phyloP scores from a whole-genome alignment of 1,140 invertebrate species.

The Diabrotica undecimpunctata region DNA sequence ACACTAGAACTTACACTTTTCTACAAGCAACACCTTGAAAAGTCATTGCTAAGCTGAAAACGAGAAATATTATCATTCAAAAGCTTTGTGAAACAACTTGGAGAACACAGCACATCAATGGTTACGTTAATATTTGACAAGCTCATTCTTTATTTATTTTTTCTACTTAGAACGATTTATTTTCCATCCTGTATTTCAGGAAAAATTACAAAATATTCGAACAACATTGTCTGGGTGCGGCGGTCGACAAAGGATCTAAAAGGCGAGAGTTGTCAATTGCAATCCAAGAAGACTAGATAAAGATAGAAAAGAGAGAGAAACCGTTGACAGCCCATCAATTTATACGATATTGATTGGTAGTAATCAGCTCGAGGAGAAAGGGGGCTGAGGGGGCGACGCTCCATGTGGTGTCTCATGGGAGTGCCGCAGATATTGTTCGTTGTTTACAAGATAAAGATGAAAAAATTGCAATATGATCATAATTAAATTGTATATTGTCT shows the following conservation, averaged over 20 bases:
- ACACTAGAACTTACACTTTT: no score
- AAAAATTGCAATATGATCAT: no score
- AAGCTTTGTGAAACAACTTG: no score
- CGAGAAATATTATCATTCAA: no score
- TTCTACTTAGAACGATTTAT: no score
- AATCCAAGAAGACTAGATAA: constrained; percentile 3
- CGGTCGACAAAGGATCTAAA: background rate
- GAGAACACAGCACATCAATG: no score
- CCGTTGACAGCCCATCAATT: constrained; percentile 9
- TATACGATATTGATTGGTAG: constrained; percentile 11
- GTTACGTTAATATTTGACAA: no score
- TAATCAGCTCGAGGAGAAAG: constrained; percentile 3
- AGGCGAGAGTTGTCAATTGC: constrained; percentile 11
- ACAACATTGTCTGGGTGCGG: constrained; percentile 8
- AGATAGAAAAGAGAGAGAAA: background rate
- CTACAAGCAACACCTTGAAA: no score
- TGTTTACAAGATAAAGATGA: background rate
- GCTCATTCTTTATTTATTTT: no score
- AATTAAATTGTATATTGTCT: no score
- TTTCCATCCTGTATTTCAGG: background rate
- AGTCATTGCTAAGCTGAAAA: no score
- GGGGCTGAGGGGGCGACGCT: background rate
- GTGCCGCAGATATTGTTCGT: constrained; percentile 1
- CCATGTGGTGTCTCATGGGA: background rate
- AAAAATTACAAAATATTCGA: background rate